Evolutionary conservation across 2,888 invertebrate genomes (phyloP).

Genomic region (Vandiemenella viatica): DNA sequence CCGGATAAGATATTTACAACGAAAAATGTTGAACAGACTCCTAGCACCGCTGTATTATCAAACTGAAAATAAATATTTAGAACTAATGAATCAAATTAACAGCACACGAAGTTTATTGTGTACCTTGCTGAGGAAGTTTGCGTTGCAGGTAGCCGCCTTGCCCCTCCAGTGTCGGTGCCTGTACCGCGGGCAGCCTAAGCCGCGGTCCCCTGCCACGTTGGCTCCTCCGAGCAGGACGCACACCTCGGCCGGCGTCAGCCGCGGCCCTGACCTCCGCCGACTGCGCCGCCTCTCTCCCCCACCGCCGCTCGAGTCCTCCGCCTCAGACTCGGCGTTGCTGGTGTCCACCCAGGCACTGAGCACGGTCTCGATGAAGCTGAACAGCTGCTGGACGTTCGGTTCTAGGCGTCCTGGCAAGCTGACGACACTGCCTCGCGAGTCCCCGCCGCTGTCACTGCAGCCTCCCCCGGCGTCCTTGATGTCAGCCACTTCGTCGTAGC

Average conservation of each 20-base stretch:
- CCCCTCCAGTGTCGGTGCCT: conserved; percentile 70
- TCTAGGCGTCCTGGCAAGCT: conserved; percentile 34
- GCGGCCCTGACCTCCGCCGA: conserved; percentile 20
- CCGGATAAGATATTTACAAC: too few relatives aligned
- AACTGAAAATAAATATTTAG: too few relatives aligned
- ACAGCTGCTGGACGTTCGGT: conserved; percentile 64
- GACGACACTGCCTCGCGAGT: conserved; percentile 41
- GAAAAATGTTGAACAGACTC: too few relatives aligned
- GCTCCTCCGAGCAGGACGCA: conserved; percentile 18
- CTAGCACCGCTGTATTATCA: too few relatives aligned
- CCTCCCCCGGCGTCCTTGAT: conserved; percentile 17
- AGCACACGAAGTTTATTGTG: too few relatives aligned
- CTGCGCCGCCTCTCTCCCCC: conserved; percentile 35
- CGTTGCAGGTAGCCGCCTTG: conserved; percentile 75
- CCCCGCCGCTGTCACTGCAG: conserved; percentile 30
- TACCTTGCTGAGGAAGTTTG: conserved; percentile 76
- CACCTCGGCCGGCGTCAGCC: conserved; percentile 15
- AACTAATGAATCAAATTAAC: too few relatives aligned
- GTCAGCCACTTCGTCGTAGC: too few relatives aligned
- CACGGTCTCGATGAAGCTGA: conserved; percentile 67
- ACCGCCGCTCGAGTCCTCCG: conserved; percentile 39
- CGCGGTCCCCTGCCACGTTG: conserved; percentile 18
- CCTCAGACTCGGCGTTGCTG: conserved; percentile 28
- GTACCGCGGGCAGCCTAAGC: conserved; percentile 20
- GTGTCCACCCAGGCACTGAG: conserved; percentile 53